Conservation (phyloP, 2,797 vertebrate species). For the Triplophysa bombifrons region DNA sequence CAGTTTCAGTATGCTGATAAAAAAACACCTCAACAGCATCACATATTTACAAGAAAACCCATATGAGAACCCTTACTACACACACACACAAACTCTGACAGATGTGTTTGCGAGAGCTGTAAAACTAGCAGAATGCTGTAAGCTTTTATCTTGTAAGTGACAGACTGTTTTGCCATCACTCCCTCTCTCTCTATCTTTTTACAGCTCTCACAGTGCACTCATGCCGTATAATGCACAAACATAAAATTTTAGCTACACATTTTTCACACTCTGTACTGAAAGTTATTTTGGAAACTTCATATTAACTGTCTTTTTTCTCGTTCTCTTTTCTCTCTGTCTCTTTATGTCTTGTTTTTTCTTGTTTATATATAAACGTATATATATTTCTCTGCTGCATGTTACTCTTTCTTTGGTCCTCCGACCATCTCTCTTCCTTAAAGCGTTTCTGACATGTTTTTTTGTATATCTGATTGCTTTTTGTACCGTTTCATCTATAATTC, state of each 20-base stretch:
- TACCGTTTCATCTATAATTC: slow-evolving; percentile 43
- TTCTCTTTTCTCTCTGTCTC: slow-evolving; percentile 42
- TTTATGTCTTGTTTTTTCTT: slow-evolving; percentile 45
- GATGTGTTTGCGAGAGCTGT: slow-evolving; percentile 8
- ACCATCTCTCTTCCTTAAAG: slow-evolving; percentile 64
- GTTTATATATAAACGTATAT: not conserved
- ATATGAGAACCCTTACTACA: not conserved
- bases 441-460: slow-evolving; percentile 52
- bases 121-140: slow-evolving; percentile 35
- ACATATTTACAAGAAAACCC: slow-evolving; percentile 26
- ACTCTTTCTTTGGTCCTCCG: slow-evolving; percentile 56
- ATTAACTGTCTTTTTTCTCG: slow-evolving; percentile 49
- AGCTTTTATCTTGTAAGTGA: slow-evolving; percentile 23
- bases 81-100: slow-evolving; percentile 21
- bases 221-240: slow-evolving; percentile 43
- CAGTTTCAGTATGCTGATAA: not conserved
- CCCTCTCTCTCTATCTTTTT: slow-evolving; percentile 22
- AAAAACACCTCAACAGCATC: slow-evolving; percentile 10
- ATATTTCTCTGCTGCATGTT: slow-evolving; percentile 63
- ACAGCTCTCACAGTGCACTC: slow-evolving; percentile 15
- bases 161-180: not conserved
- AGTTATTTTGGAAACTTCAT: slow-evolving; percentile 28
- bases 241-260: not conserved
- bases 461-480: slow-evolving; percentile 51
- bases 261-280: slow-evolving; percentile 17